Percentiles rank a stretch among this genome's conserved stretches.
phyloP scores from a whole-genome alignment of 2,888 invertebrate species.

The Clanis bilineata region DNA sequence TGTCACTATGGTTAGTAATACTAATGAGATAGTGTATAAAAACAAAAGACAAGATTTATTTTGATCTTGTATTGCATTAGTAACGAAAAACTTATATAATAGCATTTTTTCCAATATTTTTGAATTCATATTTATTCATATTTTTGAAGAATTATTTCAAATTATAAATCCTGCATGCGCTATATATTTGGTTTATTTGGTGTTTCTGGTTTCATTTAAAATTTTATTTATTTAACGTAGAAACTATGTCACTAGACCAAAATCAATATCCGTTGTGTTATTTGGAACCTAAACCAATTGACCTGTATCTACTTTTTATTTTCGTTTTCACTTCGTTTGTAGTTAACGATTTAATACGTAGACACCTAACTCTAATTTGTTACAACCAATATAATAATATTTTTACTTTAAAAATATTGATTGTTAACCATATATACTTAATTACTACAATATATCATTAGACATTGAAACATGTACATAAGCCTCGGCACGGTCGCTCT shows the following conservation, averaged over 20 bases:
- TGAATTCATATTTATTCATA: no score
- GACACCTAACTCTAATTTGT: no score
- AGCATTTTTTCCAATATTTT: background rate
- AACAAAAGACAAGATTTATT: background rate
- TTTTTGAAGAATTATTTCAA: background rate
- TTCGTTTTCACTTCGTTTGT: background rate
- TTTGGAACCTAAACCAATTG: slow-evolving; percentile 19
- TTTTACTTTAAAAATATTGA: no score
- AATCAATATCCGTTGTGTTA: background rate
- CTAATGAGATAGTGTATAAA: slow-evolving; percentile 5
- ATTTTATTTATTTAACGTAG: background rate
- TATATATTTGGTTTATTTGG: background rate
- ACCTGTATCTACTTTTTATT: background rate
- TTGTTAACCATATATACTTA: no score
- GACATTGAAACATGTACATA: no score
- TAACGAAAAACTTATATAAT: background rate
- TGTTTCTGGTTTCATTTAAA: background rate
- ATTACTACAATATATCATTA: no score
- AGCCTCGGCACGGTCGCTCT: no score
- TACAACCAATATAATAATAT: no score
- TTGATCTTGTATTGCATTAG: background rate
- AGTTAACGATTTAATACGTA: background rate
- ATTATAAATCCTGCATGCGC: background rate
- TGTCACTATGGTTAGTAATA: slow-evolving; percentile 29
- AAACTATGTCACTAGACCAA: slow-evolving; percentile 8